These are phyloP conservation scores for Mionectes olivaceus DNA, from an alignment of 2,797 vertebrate species.

Conservation along the genomic window DNA sequence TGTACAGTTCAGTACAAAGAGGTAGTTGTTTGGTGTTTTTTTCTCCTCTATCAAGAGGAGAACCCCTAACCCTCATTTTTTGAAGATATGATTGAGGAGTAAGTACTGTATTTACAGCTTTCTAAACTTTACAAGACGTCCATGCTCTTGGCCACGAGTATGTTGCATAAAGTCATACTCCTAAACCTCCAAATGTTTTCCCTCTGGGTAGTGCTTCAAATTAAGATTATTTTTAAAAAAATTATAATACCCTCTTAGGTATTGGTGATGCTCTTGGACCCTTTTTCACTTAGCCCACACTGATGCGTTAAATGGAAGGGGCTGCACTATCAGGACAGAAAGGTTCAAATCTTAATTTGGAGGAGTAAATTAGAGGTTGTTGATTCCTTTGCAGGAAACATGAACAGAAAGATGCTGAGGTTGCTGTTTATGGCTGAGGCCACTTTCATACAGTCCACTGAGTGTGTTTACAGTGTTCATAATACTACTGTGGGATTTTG, in stretches of 20 bases:
- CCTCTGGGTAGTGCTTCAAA: not conserved
- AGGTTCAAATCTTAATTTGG: not conserved
- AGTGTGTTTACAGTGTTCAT: slow-evolving; percentile 41
- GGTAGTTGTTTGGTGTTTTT: not conserved
- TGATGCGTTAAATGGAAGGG: not conserved
- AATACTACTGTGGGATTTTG: not conserved
- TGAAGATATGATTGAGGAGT: not conserved
- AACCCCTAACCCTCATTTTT: not conserved
- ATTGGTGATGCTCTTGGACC: not conserved
- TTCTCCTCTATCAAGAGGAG: not conserved
- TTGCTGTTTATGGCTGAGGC: not conserved
- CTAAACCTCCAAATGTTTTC: not conserved
- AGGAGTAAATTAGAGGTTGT: not conserved
- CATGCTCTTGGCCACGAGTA: not conserved
- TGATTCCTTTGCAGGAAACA: not conserved
- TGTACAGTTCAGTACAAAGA: not conserved
- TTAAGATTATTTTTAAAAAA: not conserved
- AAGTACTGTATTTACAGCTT: not conserved
- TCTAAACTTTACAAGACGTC: not conserved
- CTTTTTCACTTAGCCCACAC: not conserved
- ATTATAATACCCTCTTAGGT: not conserved
- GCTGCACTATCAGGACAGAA: not conserved
- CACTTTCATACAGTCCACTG: not conserved
- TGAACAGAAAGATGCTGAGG: not conserved
- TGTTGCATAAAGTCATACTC: not conserved